A percentile compares a stretch with the other conserved stretches of the same genome.
Evolutionary conservation across 2,113 vertebrate genomes (phyloP).

Genomic region (Dipodomys merriami): DNA sequence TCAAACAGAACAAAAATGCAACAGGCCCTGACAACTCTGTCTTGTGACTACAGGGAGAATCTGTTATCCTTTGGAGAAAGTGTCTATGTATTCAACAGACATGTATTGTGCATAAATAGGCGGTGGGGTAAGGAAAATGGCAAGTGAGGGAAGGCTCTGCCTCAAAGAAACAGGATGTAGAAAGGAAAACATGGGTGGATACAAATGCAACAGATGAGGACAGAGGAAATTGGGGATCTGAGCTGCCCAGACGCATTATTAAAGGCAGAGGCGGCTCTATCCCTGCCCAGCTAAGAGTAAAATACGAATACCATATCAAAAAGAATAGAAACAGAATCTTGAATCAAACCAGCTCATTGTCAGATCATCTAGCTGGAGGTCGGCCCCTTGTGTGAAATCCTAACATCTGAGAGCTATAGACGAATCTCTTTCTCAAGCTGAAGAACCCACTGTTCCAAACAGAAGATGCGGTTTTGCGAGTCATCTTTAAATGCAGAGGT

Average conservation of each 20-base stretch:
- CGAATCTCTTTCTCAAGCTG: neutral
- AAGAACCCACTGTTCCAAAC: neutral
- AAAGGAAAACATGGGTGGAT: neutral
- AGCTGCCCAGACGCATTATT: neutral
- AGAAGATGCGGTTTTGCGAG: neutral
- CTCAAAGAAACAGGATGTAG: neutral
- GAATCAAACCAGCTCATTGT: neutral
- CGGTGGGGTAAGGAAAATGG: neutral
- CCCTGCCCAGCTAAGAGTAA: neutral
- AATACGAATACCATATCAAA: neutral
- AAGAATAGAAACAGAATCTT: neutral
- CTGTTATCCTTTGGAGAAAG: neutral
- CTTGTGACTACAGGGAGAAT: neutral
- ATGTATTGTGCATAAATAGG: neutral
- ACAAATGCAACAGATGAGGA: neutral
- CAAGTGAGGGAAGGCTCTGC: neutral
- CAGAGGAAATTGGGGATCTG: neutral
- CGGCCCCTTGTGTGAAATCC: neutral
- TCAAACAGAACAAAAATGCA: slow-evolving; percentile 11
- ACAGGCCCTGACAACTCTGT: neutral
- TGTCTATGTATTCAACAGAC: neutral
- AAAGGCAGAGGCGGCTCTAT: neutral
- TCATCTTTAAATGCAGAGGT: neutral
- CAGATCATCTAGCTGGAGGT: neutral
- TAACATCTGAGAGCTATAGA: neutral